phyloP scores from a whole-genome alignment of 2,888 invertebrate genomes.

The Chloroclystis v-ata region DNA sequence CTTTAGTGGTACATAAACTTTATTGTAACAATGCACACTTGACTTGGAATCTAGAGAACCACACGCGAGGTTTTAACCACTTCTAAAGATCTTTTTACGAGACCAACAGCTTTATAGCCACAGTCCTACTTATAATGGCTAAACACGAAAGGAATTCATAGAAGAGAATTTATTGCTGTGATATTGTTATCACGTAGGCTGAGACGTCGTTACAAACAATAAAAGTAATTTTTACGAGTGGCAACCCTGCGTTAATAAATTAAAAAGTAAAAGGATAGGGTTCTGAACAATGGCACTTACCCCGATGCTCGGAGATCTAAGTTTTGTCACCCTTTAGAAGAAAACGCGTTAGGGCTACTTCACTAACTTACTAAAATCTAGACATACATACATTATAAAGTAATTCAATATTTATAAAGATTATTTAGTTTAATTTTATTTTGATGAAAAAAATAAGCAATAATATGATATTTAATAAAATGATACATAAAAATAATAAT shows the following conservation, averaged over 20 bases:
- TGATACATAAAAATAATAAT: no score
- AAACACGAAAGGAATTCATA: slow-evolving; percentile 39
- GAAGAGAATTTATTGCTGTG: slow-evolving; percentile 63
- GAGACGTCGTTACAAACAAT: slow-evolving; percentile 76
- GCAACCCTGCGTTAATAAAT: slow-evolving; percentile 76
- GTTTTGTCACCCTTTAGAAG: slow-evolving; percentile 59
- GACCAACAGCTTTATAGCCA: slow-evolving; percentile 7
- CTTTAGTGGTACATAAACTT: slow-evolving; percentile 63
- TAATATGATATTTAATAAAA: no score
- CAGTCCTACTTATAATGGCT: slow-evolving; percentile 37
- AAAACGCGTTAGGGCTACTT: slow-evolving; percentile 40
- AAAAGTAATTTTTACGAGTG: slow-evolving; percentile 77
- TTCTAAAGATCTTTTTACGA: slow-evolving; percentile 21
- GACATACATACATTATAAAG: no score
- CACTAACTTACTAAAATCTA: background rate
- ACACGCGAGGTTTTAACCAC: slow-evolving; percentile 43
- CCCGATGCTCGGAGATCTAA: slow-evolving; percentile 62
- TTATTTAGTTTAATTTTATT: no score
- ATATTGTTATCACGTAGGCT: slow-evolving; percentile 76
- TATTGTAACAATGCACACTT: slow-evolving; percentile 62
- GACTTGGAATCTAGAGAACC: slow-evolving; percentile 58
- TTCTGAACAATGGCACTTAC: slow-evolving; percentile 69
- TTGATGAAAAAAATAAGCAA: no score
- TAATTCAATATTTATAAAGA: no score
- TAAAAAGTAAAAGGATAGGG: slow-evolving; percentile 67